These are phyloP conservation scores for Eupithecia centaureata DNA, from an alignment of 2,888 invertebrate species.

Conservation along the genomic window DNA sequence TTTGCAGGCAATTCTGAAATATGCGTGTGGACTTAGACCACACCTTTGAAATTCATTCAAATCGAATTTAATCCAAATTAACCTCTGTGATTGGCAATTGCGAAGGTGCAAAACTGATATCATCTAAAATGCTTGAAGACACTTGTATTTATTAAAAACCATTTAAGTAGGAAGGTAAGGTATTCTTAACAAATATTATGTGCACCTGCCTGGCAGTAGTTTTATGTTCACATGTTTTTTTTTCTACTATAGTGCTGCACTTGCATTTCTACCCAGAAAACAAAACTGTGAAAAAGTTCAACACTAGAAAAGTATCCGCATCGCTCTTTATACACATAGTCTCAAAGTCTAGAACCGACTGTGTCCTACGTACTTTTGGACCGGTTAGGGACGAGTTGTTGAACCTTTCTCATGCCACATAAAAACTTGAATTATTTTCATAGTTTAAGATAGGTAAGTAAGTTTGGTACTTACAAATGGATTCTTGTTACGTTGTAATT, in stretches of 20 bases:
- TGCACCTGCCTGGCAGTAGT: neutral
- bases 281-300: neutral
- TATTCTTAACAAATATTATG: neutral
- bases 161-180: too few relatives aligned
- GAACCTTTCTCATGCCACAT: neutral
- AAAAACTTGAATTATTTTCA: neutral
- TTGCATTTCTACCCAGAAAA: neutral
- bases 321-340: neutral
- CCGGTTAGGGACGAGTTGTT: neutral
- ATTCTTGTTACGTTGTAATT: neutral
- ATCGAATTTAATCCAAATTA: too few relatives aligned
- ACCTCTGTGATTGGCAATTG: neutral
- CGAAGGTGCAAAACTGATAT: neutral
- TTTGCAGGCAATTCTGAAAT: neutral
- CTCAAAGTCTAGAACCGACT: neutral
- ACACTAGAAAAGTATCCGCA: neutral
- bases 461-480: too few relatives aligned
- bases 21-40: too few relatives aligned
- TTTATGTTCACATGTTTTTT: neutral
- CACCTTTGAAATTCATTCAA: too few relatives aligned
- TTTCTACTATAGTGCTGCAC: neutral
- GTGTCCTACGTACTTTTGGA: neutral
- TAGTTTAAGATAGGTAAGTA: too few relatives aligned
- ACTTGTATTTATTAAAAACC: neutral
- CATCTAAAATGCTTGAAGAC: neutral